Percentiles rank a stretch among this genome's conserved stretches.
Evolutionary conservation across 1,140 invertebrate genomes (phyloP).

Genomic region (Sarcophaga bullata): DNA sequence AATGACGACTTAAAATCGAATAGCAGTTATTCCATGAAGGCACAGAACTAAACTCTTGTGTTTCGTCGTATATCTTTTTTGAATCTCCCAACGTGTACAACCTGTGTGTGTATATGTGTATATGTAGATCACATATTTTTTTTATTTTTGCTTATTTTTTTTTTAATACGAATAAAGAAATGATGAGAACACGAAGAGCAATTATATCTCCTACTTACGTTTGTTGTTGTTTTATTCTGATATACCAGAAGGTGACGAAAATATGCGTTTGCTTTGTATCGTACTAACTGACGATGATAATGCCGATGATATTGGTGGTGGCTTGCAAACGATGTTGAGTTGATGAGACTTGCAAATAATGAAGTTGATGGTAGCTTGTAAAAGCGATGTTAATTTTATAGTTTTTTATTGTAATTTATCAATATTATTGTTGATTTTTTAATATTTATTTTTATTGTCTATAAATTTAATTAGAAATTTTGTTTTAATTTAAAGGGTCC

Average conservation of each 20-base stretch:
- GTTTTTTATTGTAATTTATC: background rate
- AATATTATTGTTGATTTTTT: no score
- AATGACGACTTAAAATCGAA: conserved; percentile 31
- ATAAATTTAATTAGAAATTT: background rate
- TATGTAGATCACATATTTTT: no score
- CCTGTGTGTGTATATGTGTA: background rate
- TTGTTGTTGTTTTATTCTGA: background rate
- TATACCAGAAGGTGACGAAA: background rate
- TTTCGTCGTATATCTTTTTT: conserved; percentile 27
- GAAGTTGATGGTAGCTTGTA: background rate
- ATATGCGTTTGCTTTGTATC: background rate
- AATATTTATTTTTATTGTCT: background rate
- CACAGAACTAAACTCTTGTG: conserved; percentile 29
- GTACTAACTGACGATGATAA: background rate
- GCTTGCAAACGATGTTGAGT: no score
- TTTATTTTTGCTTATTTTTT: no score
- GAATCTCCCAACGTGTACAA: background rate
- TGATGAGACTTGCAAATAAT: background rate
- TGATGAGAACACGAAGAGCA: no score
- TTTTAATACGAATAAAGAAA: no score
- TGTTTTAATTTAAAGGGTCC: background rate
- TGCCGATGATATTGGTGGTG: background rate
- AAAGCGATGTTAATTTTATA: background rate
- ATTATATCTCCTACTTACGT: no score
- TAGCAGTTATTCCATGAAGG: conserved; percentile 36